Conservation (phyloP, 2,797 vertebrate genomes). For the Antrozous pallidus region DNA sequence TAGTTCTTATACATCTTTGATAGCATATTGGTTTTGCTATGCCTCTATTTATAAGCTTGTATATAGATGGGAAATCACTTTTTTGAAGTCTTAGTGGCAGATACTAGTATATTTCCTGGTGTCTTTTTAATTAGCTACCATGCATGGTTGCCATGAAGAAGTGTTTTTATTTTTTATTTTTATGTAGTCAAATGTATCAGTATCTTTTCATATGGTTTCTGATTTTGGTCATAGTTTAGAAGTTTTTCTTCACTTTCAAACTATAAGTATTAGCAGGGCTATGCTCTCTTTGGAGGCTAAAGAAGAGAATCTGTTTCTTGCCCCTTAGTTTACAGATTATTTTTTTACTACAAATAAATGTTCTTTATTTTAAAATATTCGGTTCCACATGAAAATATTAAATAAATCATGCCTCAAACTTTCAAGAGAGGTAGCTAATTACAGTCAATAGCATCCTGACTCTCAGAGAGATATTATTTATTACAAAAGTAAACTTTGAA, state of each 20-base stretch:
- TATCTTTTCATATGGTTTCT: neutral
- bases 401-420: neutral
- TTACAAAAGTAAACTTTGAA: neutral
- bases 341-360: neutral
- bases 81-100: neutral
- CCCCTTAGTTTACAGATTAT: too few species aligned
- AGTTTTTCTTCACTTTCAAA: neutral
- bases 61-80: neutral
- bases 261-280: neutral
- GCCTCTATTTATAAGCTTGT: neutral
- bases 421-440: neutral
- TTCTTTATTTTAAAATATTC: neutral
- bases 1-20: neutral
- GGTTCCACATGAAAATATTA: neutral
- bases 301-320: neutral
- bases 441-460: neutral
- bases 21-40: neutral
- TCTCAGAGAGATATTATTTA: neutral
- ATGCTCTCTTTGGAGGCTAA: neutral
- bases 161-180: neutral
- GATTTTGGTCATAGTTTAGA: neutral
- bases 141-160: neutral
- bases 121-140: neutral
- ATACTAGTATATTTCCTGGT: neutral
- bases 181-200: neutral